Conservation (phyloP, 2,113 vertebrate genomes). For the Solenodon paradoxus region DNA sequence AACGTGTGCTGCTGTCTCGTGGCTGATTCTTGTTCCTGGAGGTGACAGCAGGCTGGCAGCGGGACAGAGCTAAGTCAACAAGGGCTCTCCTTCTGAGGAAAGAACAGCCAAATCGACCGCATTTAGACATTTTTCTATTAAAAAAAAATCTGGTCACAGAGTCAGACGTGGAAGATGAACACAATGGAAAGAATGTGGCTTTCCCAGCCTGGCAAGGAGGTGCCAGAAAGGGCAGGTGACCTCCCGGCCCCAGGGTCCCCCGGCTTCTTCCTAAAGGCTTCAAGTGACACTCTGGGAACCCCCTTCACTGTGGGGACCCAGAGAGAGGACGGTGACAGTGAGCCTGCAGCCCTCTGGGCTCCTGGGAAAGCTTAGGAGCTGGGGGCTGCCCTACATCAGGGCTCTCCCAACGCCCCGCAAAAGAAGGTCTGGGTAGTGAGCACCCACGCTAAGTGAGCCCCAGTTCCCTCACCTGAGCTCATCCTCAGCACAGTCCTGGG, state of each 20-base stretch:
- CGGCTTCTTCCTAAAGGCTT: neutral
- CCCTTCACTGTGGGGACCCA: rapidly evolving
- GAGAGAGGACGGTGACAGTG: too few relatives aligned
- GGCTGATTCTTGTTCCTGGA: neutral
- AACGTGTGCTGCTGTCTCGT: rapidly evolving
- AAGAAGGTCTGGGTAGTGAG: neutral
- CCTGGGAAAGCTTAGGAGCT: rapidly evolving
- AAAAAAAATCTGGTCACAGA: neutral
- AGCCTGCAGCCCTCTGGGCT: neutral
- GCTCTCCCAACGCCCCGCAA: neutral
- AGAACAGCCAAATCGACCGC: neutral
- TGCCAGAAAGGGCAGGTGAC: neutral
- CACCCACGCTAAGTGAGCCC: neutral
- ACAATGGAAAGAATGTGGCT: neutral
- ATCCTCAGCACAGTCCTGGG: neutral
- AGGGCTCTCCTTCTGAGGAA: neutral
- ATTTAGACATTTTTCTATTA: neutral
- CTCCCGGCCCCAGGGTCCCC: rapidly evolving
- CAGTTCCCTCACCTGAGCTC: neutral
- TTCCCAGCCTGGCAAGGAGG: neutral
- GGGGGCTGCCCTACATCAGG: neutral
- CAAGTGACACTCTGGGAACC: neutral
- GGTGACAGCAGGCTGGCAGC: neutral
- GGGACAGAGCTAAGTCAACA: neutral
- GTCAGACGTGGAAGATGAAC: neutral